Percentiles rank a stretch among this genome's conserved stretches.
Conservation (phyloP, 1,140 invertebrate species). For the Hesperophylax magnus region DNA sequence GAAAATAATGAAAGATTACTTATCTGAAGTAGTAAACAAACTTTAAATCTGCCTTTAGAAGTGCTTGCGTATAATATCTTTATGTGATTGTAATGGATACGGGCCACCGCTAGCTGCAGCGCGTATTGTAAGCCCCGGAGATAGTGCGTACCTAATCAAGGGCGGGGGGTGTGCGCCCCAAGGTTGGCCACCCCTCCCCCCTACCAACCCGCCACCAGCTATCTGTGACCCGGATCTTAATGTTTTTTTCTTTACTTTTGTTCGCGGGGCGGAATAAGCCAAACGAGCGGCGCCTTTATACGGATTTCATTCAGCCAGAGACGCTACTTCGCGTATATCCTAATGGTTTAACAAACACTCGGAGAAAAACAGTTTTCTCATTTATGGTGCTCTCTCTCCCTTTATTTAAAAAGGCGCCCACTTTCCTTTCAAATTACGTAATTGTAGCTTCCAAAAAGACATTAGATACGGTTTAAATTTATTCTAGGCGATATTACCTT, state of each 20-base stretch:
- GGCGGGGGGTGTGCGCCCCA: not conserved
- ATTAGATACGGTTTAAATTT: conserved; percentile 29
- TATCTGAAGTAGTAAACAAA: too few species aligned
- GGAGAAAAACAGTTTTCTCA: conserved; percentile 40
- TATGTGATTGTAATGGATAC: too few species aligned
- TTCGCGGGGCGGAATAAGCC: conserved; percentile 41
- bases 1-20: too few species aligned
- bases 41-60: too few species aligned
- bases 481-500: not conserved
- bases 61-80: too few species aligned
- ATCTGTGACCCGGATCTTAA: conserved; percentile 52
- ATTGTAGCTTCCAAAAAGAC: conserved; percentile 37
- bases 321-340: conserved; percentile 13
- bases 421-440: conserved; percentile 35
- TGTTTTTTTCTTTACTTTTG: conserved; percentile 51
- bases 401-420: conserved; percentile 29
- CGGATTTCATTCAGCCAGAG: conserved; percentile 44
- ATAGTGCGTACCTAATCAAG: not conserved
- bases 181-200: conserved; percentile 20
- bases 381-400: conserved; percentile 24
- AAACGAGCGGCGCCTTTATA: conserved; percentile 43
- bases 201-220: not conserved
- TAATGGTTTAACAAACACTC: conserved; percentile 45
- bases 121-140: not conserved
- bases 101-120: too few species aligned